These are phyloP conservation scores for Phasia obesa DNA, from an alignment of 2,888 invertebrate species.

Conservation along the genomic window DNA sequence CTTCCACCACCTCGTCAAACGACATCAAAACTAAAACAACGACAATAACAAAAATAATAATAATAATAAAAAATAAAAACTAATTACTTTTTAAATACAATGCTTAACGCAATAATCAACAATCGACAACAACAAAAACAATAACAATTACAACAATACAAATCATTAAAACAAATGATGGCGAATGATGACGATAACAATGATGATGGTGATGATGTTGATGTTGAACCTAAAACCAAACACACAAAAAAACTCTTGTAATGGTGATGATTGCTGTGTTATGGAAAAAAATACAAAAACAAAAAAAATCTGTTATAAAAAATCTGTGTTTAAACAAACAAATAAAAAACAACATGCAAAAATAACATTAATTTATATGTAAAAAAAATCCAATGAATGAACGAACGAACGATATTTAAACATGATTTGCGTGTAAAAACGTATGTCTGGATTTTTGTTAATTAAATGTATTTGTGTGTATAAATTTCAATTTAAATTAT, in stretches of 20 bases:
- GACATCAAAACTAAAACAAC: constrained; percentile 37
- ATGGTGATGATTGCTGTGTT: constrained; percentile 46
- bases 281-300: constrained; percentile 14
- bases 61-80: constrained; percentile 49
- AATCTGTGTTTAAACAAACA: constrained; percentile 34
- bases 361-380: constrained; percentile 64
- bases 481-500: constrained; percentile 28
- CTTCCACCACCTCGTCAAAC: constrained; percentile 13
- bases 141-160: constrained; percentile 49
- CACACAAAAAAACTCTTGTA: constrained; percentile 25
- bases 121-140: constrained; percentile 28
- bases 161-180: constrained; percentile 63
- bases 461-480: constrained; percentile 8
- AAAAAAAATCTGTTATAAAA: constrained; percentile 38
- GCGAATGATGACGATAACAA: constrained; percentile 42
- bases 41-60: constrained; percentile 21
- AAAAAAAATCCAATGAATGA: constrained; percentile 49
- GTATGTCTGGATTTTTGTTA: neutral
- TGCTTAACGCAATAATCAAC: constrained; percentile 62
- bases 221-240: constrained; percentile 22
- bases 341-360: constrained; percentile 60
- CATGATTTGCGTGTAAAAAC: constrained; percentile 28
- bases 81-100: constrained; percentile 69
- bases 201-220: constrained; percentile 37
- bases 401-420: constrained; percentile 33